Base-by-base conservation (phyloP, 1,140 invertebrate genomes). In the Ceratina calcarata region DNA sequence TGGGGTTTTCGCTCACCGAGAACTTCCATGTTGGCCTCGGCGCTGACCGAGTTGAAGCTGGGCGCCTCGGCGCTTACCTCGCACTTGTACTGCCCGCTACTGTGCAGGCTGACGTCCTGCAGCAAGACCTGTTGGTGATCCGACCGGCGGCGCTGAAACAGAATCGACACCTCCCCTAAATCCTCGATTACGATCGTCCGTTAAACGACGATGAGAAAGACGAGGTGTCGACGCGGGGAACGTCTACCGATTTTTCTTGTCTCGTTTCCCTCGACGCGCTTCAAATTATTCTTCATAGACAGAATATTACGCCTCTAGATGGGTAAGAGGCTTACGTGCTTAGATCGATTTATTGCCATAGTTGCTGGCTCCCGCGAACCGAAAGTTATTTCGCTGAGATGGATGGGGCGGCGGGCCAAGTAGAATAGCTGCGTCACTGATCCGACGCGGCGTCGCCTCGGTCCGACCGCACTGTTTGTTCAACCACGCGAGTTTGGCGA, bases 31-130 rank as follows among this genome's bases (percentile, higher is more conserved):
- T 94, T 92, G 15, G 94, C 95, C 88, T 96, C 95, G 72, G 94
- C 95, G 64, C 94, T 94, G 10, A 94, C 95, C 2, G 95, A 95
- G 15, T 94, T 93, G 89, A 97, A 97, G 68, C 94, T 95, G 24
- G 96, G 96, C 22, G 94, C 95, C 91, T 97, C 96, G 0, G 95
- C 96, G 72, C 95, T 96, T 77, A 97, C 95, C 92, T 97, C 96
- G 89, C 96, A 97, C 83, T 94, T 94, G 92, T 96, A 97, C 22
- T 94, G 85, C 3, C 96, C 96, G 22, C 94, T 95, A 2, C 95
- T 95, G 88, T 95, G 94, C 65, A 96, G 92, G 53, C 93, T 95
- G 10, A 97, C 94, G 51, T 94, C 92, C 69, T 93, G 93, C 27
- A 97, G 90, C 20, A 94, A 90, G 0, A 97, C 95, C 82, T 94